Evolutionary conservation across 1,140 invertebrate species (phyloP), one percentile per base, ranked within the genome.

Genomic region (Diachasma alloeum): DNA sequence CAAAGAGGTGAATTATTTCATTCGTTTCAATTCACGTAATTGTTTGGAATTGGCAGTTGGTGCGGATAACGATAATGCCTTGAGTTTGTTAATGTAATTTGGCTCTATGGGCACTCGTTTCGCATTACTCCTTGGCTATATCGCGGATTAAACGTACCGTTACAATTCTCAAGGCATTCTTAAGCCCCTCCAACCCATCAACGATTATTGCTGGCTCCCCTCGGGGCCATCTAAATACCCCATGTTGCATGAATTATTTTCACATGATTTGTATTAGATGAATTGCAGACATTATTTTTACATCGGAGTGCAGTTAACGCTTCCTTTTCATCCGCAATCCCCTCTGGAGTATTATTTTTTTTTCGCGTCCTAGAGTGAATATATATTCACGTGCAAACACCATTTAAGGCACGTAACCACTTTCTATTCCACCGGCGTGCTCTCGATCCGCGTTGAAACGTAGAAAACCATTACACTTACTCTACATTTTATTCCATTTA

Each of bases 381-480:
- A 66, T 26, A 66, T 66, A 31, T 66, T 13, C 26, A 66, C 22
- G 26, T 19, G 17, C 53, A 72, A 75, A 75, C 66, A 79, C 75
- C 72, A 72, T 78, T 74, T 77, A 67, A 76, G 68, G 81, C 31
- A 80, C 66, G 53, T 82, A 82, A 82, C 81, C 81, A 82, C 81
- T 82, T 82, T 82, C 81, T 82, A 82, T 82, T 82, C 76, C 46
- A 63, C 17, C 53, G 66, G 46, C 78, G 75, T 79, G 78, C 72
- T 79, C 78, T 77, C 75, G 75, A 79, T 79, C 75, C 74, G 69
- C 75, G 48, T 74, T 36, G 69, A 72, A 72, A 77, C 39, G 75
- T 70, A 78, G 67, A 79, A 76, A 78, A 77, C 69, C 72, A 79
- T 79, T 79, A 77, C 46, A 74, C 53, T 79, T 73, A 67, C 56